These are phyloP conservation scores for Microtus oregoni DNA, from an alignment of 2,113 vertebrate genomes.

Conservation along the genomic window DNA sequence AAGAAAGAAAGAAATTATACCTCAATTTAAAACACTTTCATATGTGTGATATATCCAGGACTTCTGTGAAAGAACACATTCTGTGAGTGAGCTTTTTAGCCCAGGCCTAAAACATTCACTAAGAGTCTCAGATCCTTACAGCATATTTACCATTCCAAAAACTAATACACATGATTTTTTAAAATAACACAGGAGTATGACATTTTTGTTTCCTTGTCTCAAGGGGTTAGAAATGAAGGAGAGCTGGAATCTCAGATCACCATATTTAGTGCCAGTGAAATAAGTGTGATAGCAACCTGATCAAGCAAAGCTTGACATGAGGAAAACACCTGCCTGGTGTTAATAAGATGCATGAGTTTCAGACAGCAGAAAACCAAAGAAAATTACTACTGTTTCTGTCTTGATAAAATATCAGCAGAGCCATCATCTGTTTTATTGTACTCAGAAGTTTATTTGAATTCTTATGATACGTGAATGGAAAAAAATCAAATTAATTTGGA, in stretches of 20 bases:
- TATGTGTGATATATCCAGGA: background rate
- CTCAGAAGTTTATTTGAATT: slow-evolving; percentile 57
- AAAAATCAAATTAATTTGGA: slow-evolving; percentile 23
- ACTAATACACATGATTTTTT: background rate
- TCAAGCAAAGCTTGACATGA: slow-evolving; percentile 54
- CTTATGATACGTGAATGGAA: slow-evolving; percentile 33
- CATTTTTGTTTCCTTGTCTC: background rate
- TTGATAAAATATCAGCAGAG: slow-evolving; percentile 57
- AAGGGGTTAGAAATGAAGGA: background rate
- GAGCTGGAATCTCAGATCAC: slow-evolving; percentile 36
- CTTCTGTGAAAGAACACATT: background rate
- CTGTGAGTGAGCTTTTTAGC: slow-evolving; percentile 28
- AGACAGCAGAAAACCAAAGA: slow-evolving; percentile 62
- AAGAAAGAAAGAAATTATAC: background rate
- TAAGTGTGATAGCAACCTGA: slow-evolving; percentile 77
- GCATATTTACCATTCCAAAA: background rate
- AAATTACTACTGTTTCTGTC: slow-evolving; percentile 65
- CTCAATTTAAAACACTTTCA: slow-evolving; percentile 26
- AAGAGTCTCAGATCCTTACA: slow-evolving; percentile 62
- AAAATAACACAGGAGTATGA: background rate
- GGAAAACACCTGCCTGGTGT: slow-evolving; percentile 73
- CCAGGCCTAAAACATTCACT: slow-evolving; percentile 38
- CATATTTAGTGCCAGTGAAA: slow-evolving; percentile 72
- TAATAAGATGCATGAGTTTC: slow-evolving; percentile 78
- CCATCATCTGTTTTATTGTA: slow-evolving; percentile 55